Evolutionary conservation across 2,888 invertebrate genomes (phyloP).

Genomic region (Meiosimyza platycephala): DNA sequence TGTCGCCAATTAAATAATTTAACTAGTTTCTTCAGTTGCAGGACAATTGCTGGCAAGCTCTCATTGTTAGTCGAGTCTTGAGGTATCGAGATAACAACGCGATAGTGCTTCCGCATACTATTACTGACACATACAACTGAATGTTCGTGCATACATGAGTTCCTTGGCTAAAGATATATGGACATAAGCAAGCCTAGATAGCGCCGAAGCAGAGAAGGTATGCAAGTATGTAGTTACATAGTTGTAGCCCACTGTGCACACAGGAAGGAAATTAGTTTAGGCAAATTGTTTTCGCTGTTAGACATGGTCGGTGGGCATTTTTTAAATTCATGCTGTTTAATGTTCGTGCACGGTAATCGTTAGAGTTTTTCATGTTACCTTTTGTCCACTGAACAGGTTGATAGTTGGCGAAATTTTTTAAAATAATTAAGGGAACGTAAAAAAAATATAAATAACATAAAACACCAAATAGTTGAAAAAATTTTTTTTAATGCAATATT

Average conservation of each 20-base stretch:
- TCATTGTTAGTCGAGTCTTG: conserved; percentile 9
- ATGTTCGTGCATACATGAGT: no score
- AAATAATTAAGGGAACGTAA: no score
- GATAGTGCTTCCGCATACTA: conserved; percentile 3
- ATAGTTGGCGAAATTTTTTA: no score
- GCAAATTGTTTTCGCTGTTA: conserved; percentile 61
- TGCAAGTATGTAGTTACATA: neutral
- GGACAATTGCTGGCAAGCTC: neutral
- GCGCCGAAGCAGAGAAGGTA: no score
- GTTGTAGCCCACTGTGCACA: conserved; percentile 32
- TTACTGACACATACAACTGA: no score
- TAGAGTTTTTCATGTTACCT: neutral
- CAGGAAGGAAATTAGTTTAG: conserved; percentile 63
- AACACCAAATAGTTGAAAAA: no score
- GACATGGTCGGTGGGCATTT: conserved; percentile 48
- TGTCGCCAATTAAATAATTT: no score
- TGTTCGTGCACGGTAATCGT: conserved; percentile 13
- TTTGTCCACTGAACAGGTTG: no score
- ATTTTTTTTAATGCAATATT: no score
- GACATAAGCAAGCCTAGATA: neutral
- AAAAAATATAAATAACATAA: no score
- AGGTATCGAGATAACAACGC: conserved; percentile 23
- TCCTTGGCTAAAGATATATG: neutral
- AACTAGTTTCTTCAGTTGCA: no score
- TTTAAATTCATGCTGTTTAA: conserved; percentile 9